These are phyloP conservation scores for Spodoptera exigua DNA, from an alignment of 2,888 invertebrate genomes.

Conservation along the genomic window DNA sequence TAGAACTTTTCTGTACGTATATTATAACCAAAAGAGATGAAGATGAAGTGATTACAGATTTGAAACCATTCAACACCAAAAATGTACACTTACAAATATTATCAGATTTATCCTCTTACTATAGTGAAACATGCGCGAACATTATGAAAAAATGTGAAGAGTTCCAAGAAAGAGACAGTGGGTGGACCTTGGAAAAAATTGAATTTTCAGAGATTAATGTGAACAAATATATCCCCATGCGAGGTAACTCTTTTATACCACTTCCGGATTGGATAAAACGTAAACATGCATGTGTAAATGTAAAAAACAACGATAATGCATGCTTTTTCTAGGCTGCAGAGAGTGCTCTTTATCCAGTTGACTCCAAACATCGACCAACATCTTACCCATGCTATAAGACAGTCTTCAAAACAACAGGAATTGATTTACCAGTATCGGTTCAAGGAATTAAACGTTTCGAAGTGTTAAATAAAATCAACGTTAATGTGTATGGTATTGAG, in stretches of 20 bases:
- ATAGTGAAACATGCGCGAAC: not conserved
- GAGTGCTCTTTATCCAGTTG: constrained; percentile 14
- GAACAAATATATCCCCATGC: constrained; percentile 1
- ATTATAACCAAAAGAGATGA: constrained; percentile 2
- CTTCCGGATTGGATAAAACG: constrained; percentile 7
- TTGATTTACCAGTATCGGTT: constrained; percentile 11
- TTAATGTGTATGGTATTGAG: constrained; percentile 7
- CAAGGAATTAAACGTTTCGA: constrained; percentile 21
- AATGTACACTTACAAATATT: constrained; percentile 14
- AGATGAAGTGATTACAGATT: constrained; percentile 17
- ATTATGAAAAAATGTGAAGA: constrained; percentile 22
- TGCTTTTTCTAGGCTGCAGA: constrained; percentile 4
- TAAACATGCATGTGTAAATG: constrained; percentile 6
- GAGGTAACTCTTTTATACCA: not conserved
- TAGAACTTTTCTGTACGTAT: constrained; percentile 5
- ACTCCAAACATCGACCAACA: not conserved
- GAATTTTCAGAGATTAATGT: constrained; percentile 18
- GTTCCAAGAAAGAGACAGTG: constrained; percentile 29
- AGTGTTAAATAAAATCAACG: constrained; percentile 10
- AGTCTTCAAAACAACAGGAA: constrained; percentile 9
- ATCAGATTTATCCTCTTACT: constrained; percentile 1
- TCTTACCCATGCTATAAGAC: constrained; percentile 1
- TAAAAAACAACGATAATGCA: constrained; percentile 2
- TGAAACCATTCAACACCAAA: constrained; percentile 32
- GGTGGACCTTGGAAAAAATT: constrained; percentile 28